Evolutionary conservation across 2,888 invertebrate genomes (phyloP).

Genomic region (Neria commutata): DNA sequence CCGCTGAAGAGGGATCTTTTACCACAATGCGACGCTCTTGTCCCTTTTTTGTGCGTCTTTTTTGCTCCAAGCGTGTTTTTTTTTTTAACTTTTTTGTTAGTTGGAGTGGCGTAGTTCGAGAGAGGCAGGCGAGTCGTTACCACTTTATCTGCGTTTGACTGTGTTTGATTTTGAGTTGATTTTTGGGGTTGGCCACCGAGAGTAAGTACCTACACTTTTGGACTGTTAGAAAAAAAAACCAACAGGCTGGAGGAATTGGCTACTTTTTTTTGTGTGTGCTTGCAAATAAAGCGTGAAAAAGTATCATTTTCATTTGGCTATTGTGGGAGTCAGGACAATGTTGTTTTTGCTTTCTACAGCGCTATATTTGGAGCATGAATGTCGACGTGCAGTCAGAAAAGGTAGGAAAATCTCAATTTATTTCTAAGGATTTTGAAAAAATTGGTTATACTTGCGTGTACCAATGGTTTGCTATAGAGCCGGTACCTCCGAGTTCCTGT

Average conservation of each 20-base stretch:
- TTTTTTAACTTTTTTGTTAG: no score
- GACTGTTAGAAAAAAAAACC: neutral
- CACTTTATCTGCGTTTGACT: neutral
- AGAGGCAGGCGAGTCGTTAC: no score
- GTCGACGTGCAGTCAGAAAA: no score
- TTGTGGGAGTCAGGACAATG: neutral
- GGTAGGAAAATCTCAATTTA: no score
- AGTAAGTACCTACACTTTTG: neutral
- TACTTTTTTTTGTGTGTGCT: neutral
- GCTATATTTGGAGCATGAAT: no score
- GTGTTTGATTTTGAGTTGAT: neutral
- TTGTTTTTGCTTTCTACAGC: neutral
- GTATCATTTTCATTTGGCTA: neutral
- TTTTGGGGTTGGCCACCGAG: neutral
- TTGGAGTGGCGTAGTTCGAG: no score
- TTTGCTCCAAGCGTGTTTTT: constrained; percentile 11
- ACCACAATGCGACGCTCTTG: constrained; percentile 17
- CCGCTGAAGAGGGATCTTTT: constrained; percentile 30
- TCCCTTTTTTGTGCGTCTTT: constrained; percentile 9
- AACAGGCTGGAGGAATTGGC: neutral
- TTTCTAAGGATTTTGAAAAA: no score
- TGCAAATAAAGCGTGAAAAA: neutral
- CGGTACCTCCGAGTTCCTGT: no score
- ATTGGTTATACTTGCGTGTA: no score
- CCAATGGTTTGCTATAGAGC: no score